These are phyloP conservation scores for Semicossyphus pulcher DNA, from an alignment of 2,113 vertebrate species.

Conservation along the genomic window DNA sequence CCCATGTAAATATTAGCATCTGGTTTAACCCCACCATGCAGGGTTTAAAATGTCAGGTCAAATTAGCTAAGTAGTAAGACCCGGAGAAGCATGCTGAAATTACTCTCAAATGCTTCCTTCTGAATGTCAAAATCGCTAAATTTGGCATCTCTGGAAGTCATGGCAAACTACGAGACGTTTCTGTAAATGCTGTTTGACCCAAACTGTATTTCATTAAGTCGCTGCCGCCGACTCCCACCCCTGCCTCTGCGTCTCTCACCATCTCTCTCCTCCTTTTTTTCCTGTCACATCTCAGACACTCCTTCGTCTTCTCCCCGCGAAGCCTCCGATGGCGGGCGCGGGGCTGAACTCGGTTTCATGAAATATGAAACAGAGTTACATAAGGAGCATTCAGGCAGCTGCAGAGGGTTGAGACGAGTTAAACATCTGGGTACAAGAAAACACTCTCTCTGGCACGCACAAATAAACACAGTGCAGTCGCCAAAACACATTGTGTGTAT, in stretches of 20 bases:
- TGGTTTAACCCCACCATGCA: conserved; percentile 11
- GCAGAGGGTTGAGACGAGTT: conserved; percentile 39
- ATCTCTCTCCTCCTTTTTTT: not conserved
- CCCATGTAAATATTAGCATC: conserved; percentile 33
- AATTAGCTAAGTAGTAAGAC: conserved; percentile 41
- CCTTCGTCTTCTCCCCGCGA: conserved; percentile 34
- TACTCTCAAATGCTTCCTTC: conserved; percentile 24
- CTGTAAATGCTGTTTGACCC: conserved; percentile 50
- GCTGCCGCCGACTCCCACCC: conserved; percentile 44
- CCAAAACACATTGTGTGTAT: not conserved
- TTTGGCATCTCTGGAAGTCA: conserved; percentile 38
- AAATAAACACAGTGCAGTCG: not conserved
- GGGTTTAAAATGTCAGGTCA: conserved; percentile 31
- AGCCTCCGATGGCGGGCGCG: conserved; percentile 38
- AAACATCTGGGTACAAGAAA: conserved; percentile 54
- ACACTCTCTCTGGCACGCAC: conserved; percentile 1
- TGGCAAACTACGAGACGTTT: conserved; percentile 51
- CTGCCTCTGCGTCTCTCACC: conserved; percentile 14
- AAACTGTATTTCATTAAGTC: conserved; percentile 41
- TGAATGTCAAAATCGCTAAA: conserved; percentile 9
- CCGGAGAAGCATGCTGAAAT: conserved; percentile 15
- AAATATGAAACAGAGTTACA: conserved; percentile 69
- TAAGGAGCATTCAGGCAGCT: conserved; percentile 50
- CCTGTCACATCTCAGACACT: conserved; percentile 46
- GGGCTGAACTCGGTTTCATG: conserved; percentile 55